Evolutionary conservation across 2,797 vertebrate genomes (phyloP).

Genomic region (Liasis olivaceus): DNA sequence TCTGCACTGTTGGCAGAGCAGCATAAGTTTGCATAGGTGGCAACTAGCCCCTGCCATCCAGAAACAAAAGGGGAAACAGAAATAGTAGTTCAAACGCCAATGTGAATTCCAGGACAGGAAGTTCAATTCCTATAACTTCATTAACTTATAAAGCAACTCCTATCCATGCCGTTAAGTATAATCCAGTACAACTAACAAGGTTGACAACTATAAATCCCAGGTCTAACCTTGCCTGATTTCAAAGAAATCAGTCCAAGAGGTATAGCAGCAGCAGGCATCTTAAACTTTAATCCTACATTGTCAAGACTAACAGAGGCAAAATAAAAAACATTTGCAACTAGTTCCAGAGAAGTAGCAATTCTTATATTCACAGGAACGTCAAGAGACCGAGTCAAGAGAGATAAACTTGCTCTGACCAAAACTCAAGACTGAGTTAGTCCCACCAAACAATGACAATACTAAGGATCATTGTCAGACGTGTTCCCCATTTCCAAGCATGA

Average conservation of each 20-base stretch:
- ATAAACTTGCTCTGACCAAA: neutral
- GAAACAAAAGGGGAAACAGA: neutral
- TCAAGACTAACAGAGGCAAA: neutral
- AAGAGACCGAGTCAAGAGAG: neutral
- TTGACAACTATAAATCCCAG: neutral
- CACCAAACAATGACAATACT: neutral
- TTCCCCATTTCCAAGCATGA: neutral
- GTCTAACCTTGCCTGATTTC: neutral
- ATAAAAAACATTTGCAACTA: neutral
- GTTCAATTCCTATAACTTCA: neutral
- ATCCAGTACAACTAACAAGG: neutral
- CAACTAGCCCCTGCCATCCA: neutral
- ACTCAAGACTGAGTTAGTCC: neutral
- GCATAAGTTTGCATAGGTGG: neutral
- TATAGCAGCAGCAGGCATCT: neutral
- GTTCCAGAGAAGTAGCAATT: neutral
- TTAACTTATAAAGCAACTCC: neutral
- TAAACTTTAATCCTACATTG: neutral
- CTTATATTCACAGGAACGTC: neutral
- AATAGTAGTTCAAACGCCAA: neutral
- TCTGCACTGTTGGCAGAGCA: neutral
- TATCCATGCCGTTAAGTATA: neutral
- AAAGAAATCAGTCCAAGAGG: neutral
- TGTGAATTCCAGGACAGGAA: neutral
- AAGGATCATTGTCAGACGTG: neutral